phyloP scores from a whole-genome alignment of 2,888 invertebrate genomes.

The Mycalesis mineus region DNA sequence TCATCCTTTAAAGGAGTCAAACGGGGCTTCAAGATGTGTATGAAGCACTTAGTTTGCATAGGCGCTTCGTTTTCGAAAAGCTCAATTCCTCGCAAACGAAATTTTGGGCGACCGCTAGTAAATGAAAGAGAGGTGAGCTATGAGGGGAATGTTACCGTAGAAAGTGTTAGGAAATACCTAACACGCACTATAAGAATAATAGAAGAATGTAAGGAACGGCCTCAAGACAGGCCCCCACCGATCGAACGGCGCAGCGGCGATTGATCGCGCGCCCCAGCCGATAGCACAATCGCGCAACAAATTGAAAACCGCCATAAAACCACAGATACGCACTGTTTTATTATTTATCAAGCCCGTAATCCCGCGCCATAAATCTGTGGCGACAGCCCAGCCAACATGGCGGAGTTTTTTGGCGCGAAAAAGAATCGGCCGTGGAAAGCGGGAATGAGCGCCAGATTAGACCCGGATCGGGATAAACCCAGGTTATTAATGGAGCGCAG shows the following conservation, averaged over 20 bases:
- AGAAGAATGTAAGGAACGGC: too few species aligned
- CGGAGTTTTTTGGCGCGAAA: slow-evolving; percentile 64
- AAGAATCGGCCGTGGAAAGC: slow-evolving; percentile 74
- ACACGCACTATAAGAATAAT: too few species aligned
- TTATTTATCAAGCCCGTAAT: slow-evolving; percentile 60
- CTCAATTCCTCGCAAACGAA: too few species aligned
- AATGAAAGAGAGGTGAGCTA: too few species aligned
- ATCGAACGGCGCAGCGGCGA: neutral
- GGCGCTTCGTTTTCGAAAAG: too few species aligned
- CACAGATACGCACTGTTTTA: slow-evolving; percentile 48
- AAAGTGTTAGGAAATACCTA: too few species aligned
- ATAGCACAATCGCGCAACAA: slow-evolving; percentile 42
- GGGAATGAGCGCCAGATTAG: slow-evolving; percentile 75
- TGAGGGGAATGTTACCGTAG: too few species aligned
- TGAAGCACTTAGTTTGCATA: too few species aligned
- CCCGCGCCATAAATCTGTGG: slow-evolving; percentile 70
- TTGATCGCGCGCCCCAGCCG: neutral
- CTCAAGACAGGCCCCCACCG: neutral
- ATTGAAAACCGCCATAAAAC: slow-evolving; percentile 66
- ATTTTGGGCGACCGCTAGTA: too few species aligned
- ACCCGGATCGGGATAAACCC: slow-evolving; percentile 58
- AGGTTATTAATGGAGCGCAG: slow-evolving; percentile 74
- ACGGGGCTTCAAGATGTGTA: too few species aligned
- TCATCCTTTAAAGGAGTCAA: too few species aligned
- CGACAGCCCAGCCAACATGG: slow-evolving; percentile 58